These are phyloP conservation scores for Listrodromus nycthemerus DNA, from an alignment of 2,888 invertebrate species.

Conservation along the genomic window DNA sequence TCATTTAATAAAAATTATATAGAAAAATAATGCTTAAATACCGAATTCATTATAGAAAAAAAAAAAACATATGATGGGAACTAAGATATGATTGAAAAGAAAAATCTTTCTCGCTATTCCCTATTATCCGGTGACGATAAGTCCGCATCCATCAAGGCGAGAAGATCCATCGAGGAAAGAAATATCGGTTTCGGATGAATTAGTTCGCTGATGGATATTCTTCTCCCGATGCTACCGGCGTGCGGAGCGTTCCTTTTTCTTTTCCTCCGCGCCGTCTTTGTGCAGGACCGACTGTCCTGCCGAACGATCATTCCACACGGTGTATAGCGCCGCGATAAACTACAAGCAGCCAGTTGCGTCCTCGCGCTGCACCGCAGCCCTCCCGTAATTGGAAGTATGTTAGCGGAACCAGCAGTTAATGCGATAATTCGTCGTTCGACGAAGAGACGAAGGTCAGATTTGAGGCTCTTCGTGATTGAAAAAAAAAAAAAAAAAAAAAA, in stretches of 20 bases:
- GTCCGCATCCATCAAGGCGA: neutral
- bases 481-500: slow-evolving; percentile 35
- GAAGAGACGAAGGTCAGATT: slow-evolving; percentile 69
- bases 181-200: slow-evolving; percentile 11
- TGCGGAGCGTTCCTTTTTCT: neutral
- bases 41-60: neutral
- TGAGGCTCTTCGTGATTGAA: slow-evolving; percentile 56
- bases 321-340: slow-evolving; percentile 8
- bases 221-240: neutral
- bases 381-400: slow-evolving; percentile 70
- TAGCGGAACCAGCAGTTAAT: slow-evolving; percentile 78
- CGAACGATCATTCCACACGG: neutral
- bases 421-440: slow-evolving; percentile 75
- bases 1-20: too few species aligned
- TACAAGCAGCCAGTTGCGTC: neutral
- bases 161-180: neutral
- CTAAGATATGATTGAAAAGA: neutral
- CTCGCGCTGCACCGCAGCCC: slow-evolving; percentile 5
- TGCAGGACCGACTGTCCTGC: neutral
- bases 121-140: neutral
- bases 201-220: slow-evolving; percentile 27
- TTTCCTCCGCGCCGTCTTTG: neutral
- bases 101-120: neutral
- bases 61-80: neutral
- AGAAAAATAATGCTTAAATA: neutral